These are phyloP conservation scores for Melieria omissa DNA, from an alignment of 2,888 invertebrate genomes.

Conservation along the genomic window DNA sequence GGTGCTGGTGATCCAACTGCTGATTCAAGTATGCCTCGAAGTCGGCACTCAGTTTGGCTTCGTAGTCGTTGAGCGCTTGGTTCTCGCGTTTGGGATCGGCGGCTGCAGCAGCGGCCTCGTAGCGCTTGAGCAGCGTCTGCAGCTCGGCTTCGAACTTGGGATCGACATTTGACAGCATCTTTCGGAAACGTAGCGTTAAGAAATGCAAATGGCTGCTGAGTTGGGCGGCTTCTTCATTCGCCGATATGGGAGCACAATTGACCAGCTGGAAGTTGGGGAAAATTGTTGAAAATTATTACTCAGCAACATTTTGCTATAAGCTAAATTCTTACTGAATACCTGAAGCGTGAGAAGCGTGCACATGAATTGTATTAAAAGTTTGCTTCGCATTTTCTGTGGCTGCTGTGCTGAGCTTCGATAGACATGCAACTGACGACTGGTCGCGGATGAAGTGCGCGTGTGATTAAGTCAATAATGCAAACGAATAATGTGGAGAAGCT, in stretches of 20 bases:
- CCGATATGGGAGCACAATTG: background rate
- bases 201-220: slow-evolving; percentile 42
- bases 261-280: too few relatives aligned
- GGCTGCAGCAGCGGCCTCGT: slow-evolving; percentile 29
- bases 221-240: slow-evolving; percentile 33
- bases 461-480: too few relatives aligned
- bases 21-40: slow-evolving; percentile 36
- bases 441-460: too few relatives aligned
- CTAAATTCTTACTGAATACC: slow-evolving; percentile 1
- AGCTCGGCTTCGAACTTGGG: slow-evolving; percentile 31
- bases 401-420: slow-evolving; percentile 5
- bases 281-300: background rate
- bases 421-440: background rate
- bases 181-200: slow-evolving; percentile 39
- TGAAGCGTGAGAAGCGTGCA: slow-evolving; percentile 15
- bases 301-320: background rate
- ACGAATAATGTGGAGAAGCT: too few relatives aligned
- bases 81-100: slow-evolving; percentile 37
- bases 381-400: background rate
- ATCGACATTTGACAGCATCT: slow-evolving; percentile 29
- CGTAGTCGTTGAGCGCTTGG: slow-evolving; percentile 30
- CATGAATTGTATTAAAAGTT: background rate
- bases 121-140: slow-evolving; percentile 34
- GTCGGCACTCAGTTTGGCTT: slow-evolving; percentile 12
- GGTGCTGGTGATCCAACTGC: slow-evolving; percentile 44